Percentiles rank a stretch among this genome's conserved stretches.
phyloP scores from a whole-genome alignment of 2,113 vertebrate species.

The Probosciger aterrimus region DNA sequence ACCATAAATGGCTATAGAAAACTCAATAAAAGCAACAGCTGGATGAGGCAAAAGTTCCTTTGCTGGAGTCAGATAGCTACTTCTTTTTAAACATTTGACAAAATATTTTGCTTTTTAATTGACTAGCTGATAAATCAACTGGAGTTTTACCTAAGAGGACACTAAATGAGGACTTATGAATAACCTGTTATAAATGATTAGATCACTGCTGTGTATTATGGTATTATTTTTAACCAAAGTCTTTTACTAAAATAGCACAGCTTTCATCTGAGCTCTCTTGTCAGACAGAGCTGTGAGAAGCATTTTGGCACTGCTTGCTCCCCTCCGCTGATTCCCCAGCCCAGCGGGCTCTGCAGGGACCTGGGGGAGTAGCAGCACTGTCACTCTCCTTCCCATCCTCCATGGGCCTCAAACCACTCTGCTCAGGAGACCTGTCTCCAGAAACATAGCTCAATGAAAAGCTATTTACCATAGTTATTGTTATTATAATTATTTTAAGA shows the following conservation, averaged over 20 bases:
- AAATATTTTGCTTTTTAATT: constrained; percentile 21
- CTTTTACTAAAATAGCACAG: constrained; percentile 16
- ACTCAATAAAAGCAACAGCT: constrained; percentile 32
- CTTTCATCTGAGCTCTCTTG: constrained; percentile 2
- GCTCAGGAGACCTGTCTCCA: background rate
- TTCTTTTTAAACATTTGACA: constrained; percentile 42
- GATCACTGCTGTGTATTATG: background rate
- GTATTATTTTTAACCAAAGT: constrained; percentile 26
- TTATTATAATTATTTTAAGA: background rate
- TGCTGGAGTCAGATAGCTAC: constrained; percentile 7
- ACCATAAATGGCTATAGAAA: constrained; percentile 58
- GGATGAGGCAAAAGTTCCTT: constrained; percentile 20
- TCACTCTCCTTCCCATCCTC: background rate
- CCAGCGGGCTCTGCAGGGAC: background rate
- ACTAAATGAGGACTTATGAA: background rate
- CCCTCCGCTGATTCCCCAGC: background rate
- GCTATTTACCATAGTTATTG: background rate
- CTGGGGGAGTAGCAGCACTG: background rate
- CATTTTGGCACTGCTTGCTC: background rate
- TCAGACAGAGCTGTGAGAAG: constrained; percentile 2
- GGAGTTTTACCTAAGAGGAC: constrained; percentile 14
- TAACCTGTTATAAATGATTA: constrained; percentile 3
- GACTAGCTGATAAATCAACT: constrained; percentile 28
- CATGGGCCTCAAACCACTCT: background rate
- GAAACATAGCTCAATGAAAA: background rate